Evolutionary conservation across 2,113 vertebrate genomes (phyloP).

Genomic region (Trochalopteron elliotii): DNA sequence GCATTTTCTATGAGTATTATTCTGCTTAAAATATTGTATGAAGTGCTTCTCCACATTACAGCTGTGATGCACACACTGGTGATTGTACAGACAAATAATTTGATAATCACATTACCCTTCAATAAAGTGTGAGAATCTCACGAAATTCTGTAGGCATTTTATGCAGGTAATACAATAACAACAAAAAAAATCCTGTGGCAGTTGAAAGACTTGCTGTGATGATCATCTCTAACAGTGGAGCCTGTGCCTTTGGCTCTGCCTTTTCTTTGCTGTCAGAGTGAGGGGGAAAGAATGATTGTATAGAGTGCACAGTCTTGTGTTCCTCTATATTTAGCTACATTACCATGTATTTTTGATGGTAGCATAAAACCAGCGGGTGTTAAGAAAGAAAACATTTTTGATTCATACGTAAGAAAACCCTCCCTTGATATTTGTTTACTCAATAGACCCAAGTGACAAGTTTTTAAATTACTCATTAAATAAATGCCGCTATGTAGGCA

Average conservation of each 20-base stretch:
- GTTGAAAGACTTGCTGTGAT: not conserved
- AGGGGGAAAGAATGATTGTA: not conserved
- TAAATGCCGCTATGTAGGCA: not conserved
- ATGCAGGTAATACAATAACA: not conserved
- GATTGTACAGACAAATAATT: not conserved
- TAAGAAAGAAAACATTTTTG: not conserved
- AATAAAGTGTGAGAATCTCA: not conserved
- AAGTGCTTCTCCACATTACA: not conserved
- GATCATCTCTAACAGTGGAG: not conserved
- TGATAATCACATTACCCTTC: not conserved
- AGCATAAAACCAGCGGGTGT: not conserved
- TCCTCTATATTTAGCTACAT: not conserved
- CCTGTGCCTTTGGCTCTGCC: not conserved
- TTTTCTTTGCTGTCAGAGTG: not conserved
- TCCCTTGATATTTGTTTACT: constrained; percentile 19
- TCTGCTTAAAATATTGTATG: not conserved
- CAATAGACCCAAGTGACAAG: not conserved
- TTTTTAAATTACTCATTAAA: constrained; percentile 15
- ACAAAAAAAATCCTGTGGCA: not conserved
- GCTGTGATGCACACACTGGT: not conserved
- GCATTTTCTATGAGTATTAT: not conserved
- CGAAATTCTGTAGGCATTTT: not conserved
- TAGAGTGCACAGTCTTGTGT: not conserved
- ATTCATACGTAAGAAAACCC: not conserved
- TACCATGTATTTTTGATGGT: not conserved